Evolutionary conservation across 2,888 invertebrate genomes (phyloP), one percentile per base, ranked within the genome.

Genomic region (Falcaria lacertinaria): DNA sequence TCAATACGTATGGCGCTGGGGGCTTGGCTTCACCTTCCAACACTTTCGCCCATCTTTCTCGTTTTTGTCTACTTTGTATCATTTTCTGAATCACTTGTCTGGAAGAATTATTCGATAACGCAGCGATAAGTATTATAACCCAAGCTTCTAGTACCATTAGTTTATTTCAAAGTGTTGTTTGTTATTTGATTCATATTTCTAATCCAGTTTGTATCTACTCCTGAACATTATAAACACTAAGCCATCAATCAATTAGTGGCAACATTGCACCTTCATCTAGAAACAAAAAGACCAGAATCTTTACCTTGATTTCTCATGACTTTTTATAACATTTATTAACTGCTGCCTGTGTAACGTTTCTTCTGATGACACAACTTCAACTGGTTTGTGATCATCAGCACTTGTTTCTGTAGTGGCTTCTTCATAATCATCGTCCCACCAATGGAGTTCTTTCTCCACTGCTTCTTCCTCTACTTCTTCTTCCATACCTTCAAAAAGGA

Each of bases 271-370:
- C n/a, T n/a, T n/a, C n/a, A n/a, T n/a, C n/a, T n/a, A n/a, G n/a
- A n/a, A n/a, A n/a, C n/a, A 4, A 34, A 28, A 15, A 32, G 28
- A 15, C 13, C 15, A 7, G 2, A 35, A 35, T 35, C n/a, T n/a
- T 13, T 48, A 82, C 86, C 85, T 74, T 8, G 70, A 54, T 48
- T 64, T 75, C 50, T 83, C 85, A 36, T 84, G 82, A 22, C 83
- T 73, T 47, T 76, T 68, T 61, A 86, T 81, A 4, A 84, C 40
- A 36, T 62, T 47, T 1, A 72, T 36, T 51, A 70, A 49, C 45
- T 52, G 50, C 25, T 51, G 69, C 11, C 50, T 66, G 45, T 57
- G 50, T 14, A 70, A 47, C 11, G 60, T 52, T 59, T 73, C 74
- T 56, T 72, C 69, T 8, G 78, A 62, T 11, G 11, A 11, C 11